These are phyloP conservation scores for Seriola aureovittata DNA, from an alignment of 2,113 vertebrate species.

Conservation along the genomic window DNA sequence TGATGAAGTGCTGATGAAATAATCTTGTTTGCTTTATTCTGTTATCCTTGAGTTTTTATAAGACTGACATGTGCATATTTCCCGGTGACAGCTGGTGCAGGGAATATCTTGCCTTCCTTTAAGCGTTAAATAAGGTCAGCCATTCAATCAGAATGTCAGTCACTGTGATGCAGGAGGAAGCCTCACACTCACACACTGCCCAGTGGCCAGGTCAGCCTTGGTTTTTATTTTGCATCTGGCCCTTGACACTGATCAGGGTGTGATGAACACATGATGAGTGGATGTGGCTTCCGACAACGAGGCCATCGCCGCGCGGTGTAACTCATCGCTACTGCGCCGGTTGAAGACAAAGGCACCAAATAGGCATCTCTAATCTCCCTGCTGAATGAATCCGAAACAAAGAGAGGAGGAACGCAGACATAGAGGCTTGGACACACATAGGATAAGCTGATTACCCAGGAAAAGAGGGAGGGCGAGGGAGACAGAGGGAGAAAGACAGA, in stretches of 20 bases:
- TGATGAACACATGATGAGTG: constrained; percentile 50
- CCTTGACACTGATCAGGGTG: constrained; percentile 42
- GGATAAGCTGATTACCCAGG: constrained; percentile 85
- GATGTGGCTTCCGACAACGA: constrained; percentile 34
- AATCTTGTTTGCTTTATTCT: neutral
- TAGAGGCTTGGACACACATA: constrained; percentile 81
- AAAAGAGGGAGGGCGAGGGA: constrained; percentile 61
- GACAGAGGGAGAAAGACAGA: constrained; percentile 52
- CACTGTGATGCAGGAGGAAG: neutral
- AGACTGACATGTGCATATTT: neutral
- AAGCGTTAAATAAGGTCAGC: constrained; percentile 44
- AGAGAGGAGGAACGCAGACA: constrained; percentile 81
- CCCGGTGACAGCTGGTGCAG: neutral
- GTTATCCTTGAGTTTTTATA: constrained; percentile 18
- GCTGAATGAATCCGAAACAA: constrained; percentile 85
- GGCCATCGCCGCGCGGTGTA: constrained; percentile 57
- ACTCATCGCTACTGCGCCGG: constrained; percentile 59
- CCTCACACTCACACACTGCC: neutral
- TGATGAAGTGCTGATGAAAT: constrained; percentile 7
- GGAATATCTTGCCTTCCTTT: neutral
- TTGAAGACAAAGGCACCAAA: constrained; percentile 82
- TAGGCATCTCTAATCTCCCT: constrained; percentile 86
- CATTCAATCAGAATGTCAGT: constrained; percentile 29
- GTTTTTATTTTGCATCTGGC: constrained; percentile 15
- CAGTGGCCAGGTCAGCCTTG: constrained; percentile 7